Conservation (phyloP, 2,797 vertebrate species). For the Urosaurus nigricauda region DNA sequence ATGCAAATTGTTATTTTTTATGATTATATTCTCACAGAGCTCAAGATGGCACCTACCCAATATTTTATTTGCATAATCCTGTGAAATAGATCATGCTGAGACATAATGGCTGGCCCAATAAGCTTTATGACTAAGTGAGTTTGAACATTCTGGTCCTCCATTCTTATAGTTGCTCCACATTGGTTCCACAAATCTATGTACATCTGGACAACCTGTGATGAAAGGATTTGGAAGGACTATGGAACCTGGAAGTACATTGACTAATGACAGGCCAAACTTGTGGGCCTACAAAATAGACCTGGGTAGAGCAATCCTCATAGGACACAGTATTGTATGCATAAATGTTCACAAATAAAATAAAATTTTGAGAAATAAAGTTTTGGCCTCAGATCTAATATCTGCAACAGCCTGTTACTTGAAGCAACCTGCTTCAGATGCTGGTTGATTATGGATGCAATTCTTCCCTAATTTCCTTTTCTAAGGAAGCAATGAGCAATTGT, state of each 20-base stretch:
- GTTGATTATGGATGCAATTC: too few relatives aligned
- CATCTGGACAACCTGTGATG: background rate
- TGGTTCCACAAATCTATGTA: background rate
- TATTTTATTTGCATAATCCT: background rate
- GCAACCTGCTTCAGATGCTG: background rate
- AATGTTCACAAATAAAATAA: background rate
- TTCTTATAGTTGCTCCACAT: background rate
- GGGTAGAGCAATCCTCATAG: background rate
- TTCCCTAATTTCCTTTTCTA: too few relatives aligned
- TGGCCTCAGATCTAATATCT: background rate
- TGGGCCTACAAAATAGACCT: background rate
- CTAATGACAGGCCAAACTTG: background rate
- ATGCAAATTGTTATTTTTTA: background rate
- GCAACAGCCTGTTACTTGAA: background rate
- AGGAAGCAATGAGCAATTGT: too few relatives aligned
- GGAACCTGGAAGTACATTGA: background rate
- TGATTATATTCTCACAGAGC: background rate
- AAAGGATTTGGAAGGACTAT: too few relatives aligned
- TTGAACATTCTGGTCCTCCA: background rate
- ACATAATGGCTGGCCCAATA: background rate
- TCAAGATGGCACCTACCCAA: too few relatives aligned
- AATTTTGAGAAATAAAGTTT: background rate
- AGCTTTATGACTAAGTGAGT: background rate
- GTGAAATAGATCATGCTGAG: background rate
- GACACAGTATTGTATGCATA: background rate